phyloP scores from a whole-genome alignment of 2,888 invertebrate species.

The Drosophila mayaguana region DNA sequence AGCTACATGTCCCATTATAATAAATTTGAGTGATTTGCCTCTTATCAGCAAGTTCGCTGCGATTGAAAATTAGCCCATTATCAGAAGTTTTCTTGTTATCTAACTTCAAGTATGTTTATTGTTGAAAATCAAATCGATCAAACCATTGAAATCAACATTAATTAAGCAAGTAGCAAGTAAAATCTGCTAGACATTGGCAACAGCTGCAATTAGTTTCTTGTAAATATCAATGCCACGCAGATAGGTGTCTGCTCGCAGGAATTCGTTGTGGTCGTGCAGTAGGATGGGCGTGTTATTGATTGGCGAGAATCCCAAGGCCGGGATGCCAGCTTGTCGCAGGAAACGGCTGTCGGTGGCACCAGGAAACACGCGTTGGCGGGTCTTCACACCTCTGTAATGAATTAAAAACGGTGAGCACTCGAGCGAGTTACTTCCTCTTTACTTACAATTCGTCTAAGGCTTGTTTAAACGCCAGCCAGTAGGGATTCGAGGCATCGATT shows the following conservation, averaged over 20 bases:
- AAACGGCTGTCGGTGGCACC: constrained; percentile 95
- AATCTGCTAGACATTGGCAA: constrained; percentile 20
- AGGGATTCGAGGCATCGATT: constrained; percentile 88
- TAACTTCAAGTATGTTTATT: constrained; percentile 8
- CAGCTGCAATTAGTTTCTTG: constrained; percentile 64
- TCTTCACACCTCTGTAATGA: constrained; percentile 87
- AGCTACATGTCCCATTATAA: neutral
- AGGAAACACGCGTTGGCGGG: constrained; percentile 91
- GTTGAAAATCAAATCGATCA: neutral
- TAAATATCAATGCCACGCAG: constrained; percentile 93
- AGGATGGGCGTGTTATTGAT: constrained; percentile 93
- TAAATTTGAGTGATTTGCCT: constrained; percentile 20
- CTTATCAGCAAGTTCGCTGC: constrained; percentile 34
- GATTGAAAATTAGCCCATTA: constrained; percentile 31
- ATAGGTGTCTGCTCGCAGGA: constrained; percentile 91
- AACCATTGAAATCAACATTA: neutral
- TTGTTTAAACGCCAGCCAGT: constrained; percentile 89
- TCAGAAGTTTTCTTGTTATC: constrained; percentile 15
- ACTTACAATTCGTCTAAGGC: constrained; percentile 87
- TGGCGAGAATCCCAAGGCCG: constrained; percentile 96
- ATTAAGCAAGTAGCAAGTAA: neutral
- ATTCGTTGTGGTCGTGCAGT: constrained; percentile 96
- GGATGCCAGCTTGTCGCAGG: constrained; percentile 91
- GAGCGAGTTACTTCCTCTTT: neutral
- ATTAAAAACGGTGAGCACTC: neutral